phyloP scores from a whole-genome alignment of 2,888 invertebrate genomes.

The Caenorhabditis sp. region DNA sequence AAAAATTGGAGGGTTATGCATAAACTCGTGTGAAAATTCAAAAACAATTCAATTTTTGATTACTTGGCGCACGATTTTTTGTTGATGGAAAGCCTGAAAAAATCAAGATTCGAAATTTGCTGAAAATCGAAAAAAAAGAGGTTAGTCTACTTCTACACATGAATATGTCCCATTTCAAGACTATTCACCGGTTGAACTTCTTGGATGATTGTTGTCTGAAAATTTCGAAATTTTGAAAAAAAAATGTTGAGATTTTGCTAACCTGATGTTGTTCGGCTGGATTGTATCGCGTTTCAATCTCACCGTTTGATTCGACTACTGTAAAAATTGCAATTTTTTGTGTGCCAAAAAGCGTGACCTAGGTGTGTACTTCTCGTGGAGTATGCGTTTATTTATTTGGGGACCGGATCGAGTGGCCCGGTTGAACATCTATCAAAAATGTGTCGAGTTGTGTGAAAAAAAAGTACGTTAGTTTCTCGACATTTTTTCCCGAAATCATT shows the following conservation, averaged over 20 bases:
- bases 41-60: slow-evolving; percentile 7
- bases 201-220: slow-evolving; percentile 14
- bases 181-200: slow-evolving; percentile 36
- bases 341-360: not conserved
- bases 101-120: not conserved
- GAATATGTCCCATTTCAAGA: slow-evolving; percentile 39
- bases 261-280: slow-evolving; percentile 21
- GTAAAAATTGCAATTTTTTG: slow-evolving; percentile 6
- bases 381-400: too few species aligned
- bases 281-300: slow-evolving; percentile 33
- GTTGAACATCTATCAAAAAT: too few species aligned
- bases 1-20: too few species aligned
- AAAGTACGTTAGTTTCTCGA: too few species aligned
- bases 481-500: too few species aligned
- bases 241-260: not conserved
- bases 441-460: too few species aligned
- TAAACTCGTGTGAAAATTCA: too few species aligned
- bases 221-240: not conserved
- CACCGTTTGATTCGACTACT: slow-evolving; percentile 36
- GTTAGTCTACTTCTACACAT: slow-evolving; percentile 4
- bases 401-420: too few species aligned
- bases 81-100: slow-evolving; percentile 24
- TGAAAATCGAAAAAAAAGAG: too few species aligned
- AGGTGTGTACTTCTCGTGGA: too few species aligned
- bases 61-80: slow-evolving; percentile 29